phyloP scores from a whole-genome alignment of 2,888 invertebrate species.

The Chironomus tentans region DNA sequence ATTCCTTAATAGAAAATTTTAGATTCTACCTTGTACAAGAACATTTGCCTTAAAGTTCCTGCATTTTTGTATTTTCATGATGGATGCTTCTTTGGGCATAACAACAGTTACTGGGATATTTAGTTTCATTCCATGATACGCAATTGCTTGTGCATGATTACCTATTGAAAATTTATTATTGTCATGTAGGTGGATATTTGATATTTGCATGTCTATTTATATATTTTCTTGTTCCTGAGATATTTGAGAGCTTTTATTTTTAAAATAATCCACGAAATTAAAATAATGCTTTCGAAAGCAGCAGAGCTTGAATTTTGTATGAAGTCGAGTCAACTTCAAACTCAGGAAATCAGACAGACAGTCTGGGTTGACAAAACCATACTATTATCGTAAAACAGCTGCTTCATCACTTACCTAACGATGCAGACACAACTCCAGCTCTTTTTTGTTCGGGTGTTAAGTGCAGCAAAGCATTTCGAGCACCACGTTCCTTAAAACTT shows the following conservation, averaged over 20 bases:
- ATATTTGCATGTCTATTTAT: too few species aligned
- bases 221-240: too few species aligned
- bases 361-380: too few species aligned
- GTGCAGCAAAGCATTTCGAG: constrained; percentile 72
- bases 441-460: constrained; percentile 57
- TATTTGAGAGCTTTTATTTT: too few species aligned
- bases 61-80: constrained; percentile 92
- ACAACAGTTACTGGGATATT: constrained; percentile 71
- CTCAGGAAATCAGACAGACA: too few species aligned
- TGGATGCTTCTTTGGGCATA: constrained; percentile 92
- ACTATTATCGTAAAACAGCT: too few species aligned
- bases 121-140: constrained; percentile 67
- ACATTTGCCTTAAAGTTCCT: constrained; percentile 76
- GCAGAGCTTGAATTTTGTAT: too few species aligned
- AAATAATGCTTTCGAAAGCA: too few species aligned
- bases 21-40: constrained; percentile 48
- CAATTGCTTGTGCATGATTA: constrained; percentile 73
- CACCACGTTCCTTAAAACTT: constrained; percentile 93
- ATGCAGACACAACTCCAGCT: constrained; percentile 82
- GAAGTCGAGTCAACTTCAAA: too few species aligned
- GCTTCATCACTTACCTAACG: constrained; percentile 56
- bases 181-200: too few species aligned
- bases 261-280: too few species aligned
- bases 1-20: background rate
- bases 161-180: too few species aligned